A percentile compares a stretch with the other conserved stretches of the same genome.
phyloP scores from a whole-genome alignment of 2,888 invertebrate species.

The Philopedon plagiatum region DNA sequence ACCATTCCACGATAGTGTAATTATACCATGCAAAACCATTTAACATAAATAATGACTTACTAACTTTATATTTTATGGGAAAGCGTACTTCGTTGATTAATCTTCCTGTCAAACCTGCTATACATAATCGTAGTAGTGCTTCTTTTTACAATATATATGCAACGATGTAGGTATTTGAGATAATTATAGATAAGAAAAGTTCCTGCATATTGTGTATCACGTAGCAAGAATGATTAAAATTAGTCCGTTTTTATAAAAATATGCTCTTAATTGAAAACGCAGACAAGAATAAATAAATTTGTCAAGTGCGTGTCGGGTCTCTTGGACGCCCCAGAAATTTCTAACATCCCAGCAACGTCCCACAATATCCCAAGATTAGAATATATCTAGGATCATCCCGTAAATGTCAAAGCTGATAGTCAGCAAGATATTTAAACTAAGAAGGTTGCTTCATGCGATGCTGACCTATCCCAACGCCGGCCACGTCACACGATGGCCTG shows the following conservation, averaged over 20 bases:
- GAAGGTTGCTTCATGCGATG: too few relatives aligned
- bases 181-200: conserved; percentile 17
- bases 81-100: conserved; percentile 36
- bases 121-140: conserved; percentile 19
- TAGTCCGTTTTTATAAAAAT: not conserved
- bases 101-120: conserved; percentile 24
- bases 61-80: conserved; percentile 38
- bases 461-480: too few relatives aligned
- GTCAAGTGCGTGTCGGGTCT: too few relatives aligned
- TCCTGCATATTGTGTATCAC: conserved; percentile 2
- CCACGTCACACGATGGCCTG: too few relatives aligned
- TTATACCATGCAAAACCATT: conserved; percentile 28
- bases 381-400: too few relatives aligned
- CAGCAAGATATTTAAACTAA: too few relatives aligned
- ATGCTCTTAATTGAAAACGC: too few relatives aligned
- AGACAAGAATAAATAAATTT: too few relatives aligned
- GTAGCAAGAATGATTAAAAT: not conserved
- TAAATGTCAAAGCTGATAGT: too few relatives aligned
- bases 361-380: too few relatives aligned
- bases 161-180: conserved; percentile 8
- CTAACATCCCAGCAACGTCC: too few relatives aligned
- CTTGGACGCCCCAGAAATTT: too few relatives aligned
- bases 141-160: conserved; percentile 20
- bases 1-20: conserved; percentile 24
- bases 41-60: conserved; percentile 38